These are phyloP conservation scores for Araneus ventricosus DNA, from an alignment of 1,140 invertebrate species.

Conservation along the genomic window DNA sequence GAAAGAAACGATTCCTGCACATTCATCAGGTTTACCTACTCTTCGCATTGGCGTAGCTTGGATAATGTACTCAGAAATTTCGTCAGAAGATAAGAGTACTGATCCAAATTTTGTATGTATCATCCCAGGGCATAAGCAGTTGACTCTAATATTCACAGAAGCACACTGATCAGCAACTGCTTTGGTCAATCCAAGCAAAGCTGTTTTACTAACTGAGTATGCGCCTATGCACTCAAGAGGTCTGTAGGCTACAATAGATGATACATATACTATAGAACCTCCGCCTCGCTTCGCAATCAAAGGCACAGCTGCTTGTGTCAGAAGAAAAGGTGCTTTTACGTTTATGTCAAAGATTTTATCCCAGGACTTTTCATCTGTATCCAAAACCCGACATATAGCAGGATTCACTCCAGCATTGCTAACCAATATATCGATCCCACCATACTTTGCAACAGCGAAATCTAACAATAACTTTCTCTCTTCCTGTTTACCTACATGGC, in stretches of 20 bases:
- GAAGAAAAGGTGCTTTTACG: conserved; percentile 92
- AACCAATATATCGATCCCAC: conserved; percentile 95
- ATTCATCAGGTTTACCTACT: conserved; percentile 87
- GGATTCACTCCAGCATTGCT: conserved; percentile 98
- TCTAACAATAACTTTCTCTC: no score
- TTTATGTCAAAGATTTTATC: conserved; percentile 97
- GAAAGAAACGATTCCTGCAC: conserved; percentile 91
- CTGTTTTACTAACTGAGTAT: conserved; percentile 97
- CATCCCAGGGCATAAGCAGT: conserved; percentile 95
- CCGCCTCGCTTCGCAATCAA: no score
- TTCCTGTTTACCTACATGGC: no score
- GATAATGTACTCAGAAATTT: conserved; percentile 74
- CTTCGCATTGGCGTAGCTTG: conserved; percentile 78
- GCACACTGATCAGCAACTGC: conserved; percentile 83
- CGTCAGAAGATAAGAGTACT: conserved; percentile 78
- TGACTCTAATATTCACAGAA: conserved; percentile 88
- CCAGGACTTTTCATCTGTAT: conserved; percentile 90
- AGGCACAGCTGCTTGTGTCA: conserved; percentile 93
- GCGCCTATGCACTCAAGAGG: conserved; percentile 92
- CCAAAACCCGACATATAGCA: conserved; percentile 86
- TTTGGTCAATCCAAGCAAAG: conserved; percentile 93
- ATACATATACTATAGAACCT: no score
- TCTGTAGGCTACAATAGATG: conserved; percentile 94
- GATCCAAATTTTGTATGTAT: conserved; percentile 94
- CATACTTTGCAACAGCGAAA: conserved; percentile 91